Base-by-base conservation (phyloP, 2,113 vertebrate genomes). In the Stigmatopora nigra region DNA sequence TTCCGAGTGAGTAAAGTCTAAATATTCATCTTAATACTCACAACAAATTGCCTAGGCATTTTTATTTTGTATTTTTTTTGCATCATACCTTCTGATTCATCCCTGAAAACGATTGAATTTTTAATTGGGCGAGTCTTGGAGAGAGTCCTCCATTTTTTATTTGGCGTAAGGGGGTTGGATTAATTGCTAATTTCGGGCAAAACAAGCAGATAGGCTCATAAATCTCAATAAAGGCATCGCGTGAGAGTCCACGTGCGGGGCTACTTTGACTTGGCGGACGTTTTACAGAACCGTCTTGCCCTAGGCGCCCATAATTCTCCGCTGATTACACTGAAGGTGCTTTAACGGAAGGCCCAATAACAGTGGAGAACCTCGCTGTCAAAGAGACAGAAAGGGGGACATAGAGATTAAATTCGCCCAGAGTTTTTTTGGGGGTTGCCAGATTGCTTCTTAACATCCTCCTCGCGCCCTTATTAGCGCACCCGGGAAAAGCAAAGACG, bases 381-480 rank as follows among this genome's bases (percentile, higher is more conserved):
- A 75, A 76, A 44, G 78, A 87, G 88, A 90, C 86, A 84, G 86
- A 87, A 87, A 80, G 79, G 85, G 85, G 86, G 81, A 89, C 83
- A 61, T 75, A 86, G 84, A 89, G 89, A 89, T 90, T 89, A 87
- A 86, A 90, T 89, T 89, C 88, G 84, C 78, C 69, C 72, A 79
- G 82, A 83, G 80, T 80, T 85, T 90, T 89, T 88, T 88, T 90
- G 87, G 88, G 88, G 86, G 87, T 83, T 82, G 79, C 63, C 62
- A 89, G 89, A 91, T 90, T 90, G 86, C 84, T 88, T 89, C 85
- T 84, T 86, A 88, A 85, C 74, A 77, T 80, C 82, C 68, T 70
- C 84, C 81, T 75, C 83, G 61, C 68, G 78, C 71, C 71, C 82
- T 79, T 80, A 84, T 88, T 87, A 85, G 84, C 78, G 74, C 56